Base-by-base conservation (phyloP, 2,888 invertebrate genomes). In the Xylocampa areola region DNA sequence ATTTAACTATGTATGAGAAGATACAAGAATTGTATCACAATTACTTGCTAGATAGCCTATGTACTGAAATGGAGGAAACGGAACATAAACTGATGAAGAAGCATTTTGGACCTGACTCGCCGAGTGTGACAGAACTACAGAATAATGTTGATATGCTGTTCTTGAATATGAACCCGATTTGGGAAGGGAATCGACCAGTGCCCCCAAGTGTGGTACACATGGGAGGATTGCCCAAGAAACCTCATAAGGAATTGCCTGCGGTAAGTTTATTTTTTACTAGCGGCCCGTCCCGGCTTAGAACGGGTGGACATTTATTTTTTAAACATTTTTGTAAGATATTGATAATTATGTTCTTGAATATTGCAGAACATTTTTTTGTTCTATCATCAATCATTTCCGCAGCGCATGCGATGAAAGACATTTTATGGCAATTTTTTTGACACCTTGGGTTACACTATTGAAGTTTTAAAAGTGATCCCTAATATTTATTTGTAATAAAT, bases 141-240 rank as follows among this genome's bases (percentile, higher is more conserved):
- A 63, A 76, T 17, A 84, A 79, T 44, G 72, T 89, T n/a, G 85
- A 87, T 40, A 77, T 94, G 82, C 41, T 93, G 19, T 86, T 94
- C 53, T 43, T 92, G 1, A 94, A 94, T 63, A 66, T 79, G 0
- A 85, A 92, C 72, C 86, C 89, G 0, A 62, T 88, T 17, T 87
- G 86, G 73, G 82, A 83, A 10, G 72, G 73, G 0, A 83, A 79
- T 45, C 77, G 87, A 7, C 94, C 94, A 1, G 74, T 87, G 6
- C 84, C 91, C 10, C 90, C 92, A 0, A 82, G 82, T 44, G 77
- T 91, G 2, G 59, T 94, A 0, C 84, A 85, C 45, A 82, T 91
- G 45, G 92, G 94, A 50, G 91, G 92, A 2, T 67, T 90, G 23
- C 92, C 92, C 61, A 75, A 88, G 25, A 82, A 80, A 10, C 79